phyloP scores from a whole-genome alignment of 1,140 invertebrate genomes.

The Drosophila asahinai region DNA sequence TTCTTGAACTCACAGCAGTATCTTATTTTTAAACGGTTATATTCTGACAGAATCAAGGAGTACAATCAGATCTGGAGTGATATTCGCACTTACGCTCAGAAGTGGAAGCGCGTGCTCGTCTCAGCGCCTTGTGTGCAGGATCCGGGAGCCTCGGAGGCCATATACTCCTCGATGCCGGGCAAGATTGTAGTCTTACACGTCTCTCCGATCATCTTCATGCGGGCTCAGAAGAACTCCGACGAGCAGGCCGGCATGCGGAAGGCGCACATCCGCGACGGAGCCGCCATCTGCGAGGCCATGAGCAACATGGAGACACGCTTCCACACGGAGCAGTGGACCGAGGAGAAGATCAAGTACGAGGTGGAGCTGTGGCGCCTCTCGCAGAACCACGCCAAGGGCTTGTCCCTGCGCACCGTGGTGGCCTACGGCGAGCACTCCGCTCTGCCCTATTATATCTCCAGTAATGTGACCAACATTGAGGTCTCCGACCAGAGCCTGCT shows the following conservation, averaged over 20 bases:
- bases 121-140: constrained; percentile 90
- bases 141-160: constrained; percentile 91
- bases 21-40: background rate
- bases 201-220: constrained; percentile 92
- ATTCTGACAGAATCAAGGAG: constrained; percentile 87
- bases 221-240: constrained; percentile 93
- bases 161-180: constrained; percentile 88
- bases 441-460: constrained; percentile 95
- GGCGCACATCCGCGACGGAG: constrained; percentile 94
- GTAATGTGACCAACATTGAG: constrained; percentile 89
- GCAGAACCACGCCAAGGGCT: constrained; percentile 89
- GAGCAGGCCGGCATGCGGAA: constrained; percentile 95
- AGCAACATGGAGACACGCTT: constrained; percentile 91
- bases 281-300: constrained; percentile 96
- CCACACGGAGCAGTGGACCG: constrained; percentile 87
- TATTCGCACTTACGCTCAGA: constrained; percentile 88
- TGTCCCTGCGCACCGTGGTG: constrained; percentile 95
- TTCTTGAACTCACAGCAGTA: too few species aligned
- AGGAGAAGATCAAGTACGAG: constrained; percentile 89
- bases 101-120: constrained; percentile 89
- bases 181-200: constrained; percentile 87
- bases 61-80: constrained; percentile 90
- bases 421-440: constrained; percentile 95
- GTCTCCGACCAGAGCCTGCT: constrained; percentile 90
- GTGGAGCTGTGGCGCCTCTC: constrained; percentile 89